Percentiles rank a stretch among this genome's conserved stretches.
phyloP scores from a whole-genome alignment of 1,140 invertebrate genomes.

The Diorhabda carinulata region DNA sequence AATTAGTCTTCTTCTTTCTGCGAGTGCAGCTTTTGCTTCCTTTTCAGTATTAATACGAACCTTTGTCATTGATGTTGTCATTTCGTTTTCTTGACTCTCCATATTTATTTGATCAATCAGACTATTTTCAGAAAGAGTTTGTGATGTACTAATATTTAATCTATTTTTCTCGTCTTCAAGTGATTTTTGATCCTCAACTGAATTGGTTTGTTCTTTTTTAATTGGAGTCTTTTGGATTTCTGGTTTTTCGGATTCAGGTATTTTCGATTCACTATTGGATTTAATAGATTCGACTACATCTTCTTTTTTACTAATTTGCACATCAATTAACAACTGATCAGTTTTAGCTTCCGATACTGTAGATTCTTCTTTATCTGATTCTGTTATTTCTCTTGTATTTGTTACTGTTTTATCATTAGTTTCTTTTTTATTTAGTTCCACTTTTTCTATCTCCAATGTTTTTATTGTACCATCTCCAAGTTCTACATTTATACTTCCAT shows the following conservation, averaged over 20 bases:
- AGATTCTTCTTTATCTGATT: too few relatives aligned
- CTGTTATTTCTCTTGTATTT: too few relatives aligned
- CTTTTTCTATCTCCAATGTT: not conserved
- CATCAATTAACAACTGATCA: too few relatives aligned
- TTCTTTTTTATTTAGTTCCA: not conserved
- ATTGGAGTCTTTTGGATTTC: not conserved
- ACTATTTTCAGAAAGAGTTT: not conserved
- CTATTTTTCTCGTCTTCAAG: not conserved
- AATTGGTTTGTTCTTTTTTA: not conserved
- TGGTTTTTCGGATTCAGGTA: not conserved
- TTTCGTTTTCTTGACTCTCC: slow-evolving; percentile 32
- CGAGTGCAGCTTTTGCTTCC: slow-evolving; percentile 83
- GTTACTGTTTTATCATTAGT: too few relatives aligned
- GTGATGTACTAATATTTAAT: not conserved
- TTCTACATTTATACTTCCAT: not conserved
- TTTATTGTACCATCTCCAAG: not conserved
- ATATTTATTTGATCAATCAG: not conserved
- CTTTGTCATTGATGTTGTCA: slow-evolving; percentile 63
- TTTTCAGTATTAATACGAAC: slow-evolving; percentile 79
- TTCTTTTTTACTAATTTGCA: too few relatives aligned
- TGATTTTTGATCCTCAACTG: not conserved
- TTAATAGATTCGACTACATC: too few relatives aligned
- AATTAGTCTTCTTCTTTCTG: slow-evolving; percentile 76
- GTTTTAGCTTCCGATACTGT: too few relatives aligned
- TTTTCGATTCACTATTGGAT: not conserved